Base-by-base conservation (phyloP, 2,888 invertebrate species). In the Hirtodrosophila cameraria region DNA sequence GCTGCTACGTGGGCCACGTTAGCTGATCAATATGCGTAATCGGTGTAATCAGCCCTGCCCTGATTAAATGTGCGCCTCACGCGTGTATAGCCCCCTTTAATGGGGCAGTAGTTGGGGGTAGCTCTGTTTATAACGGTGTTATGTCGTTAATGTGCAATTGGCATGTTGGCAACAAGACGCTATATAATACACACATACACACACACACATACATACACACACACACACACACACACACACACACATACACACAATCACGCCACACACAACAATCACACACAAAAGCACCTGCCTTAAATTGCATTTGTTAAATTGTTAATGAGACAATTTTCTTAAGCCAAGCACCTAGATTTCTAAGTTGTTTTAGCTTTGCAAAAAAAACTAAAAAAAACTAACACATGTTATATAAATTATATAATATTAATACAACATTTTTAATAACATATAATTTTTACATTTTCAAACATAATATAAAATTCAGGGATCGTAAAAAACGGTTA, bases 131-230 rank as follows among this genome's bases (percentile, higher is more conserved):
- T 86, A 84, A 84, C 78, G 78, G 86, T 83, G 83, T 78, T 81
- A 79, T 76, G 76, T 77, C 75, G 88, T 87, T 89, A 88, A 88
- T 89, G 89, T 86, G 86, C 86, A 87, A 88, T 88, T 89, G 88
- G 88, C 88, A 88, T 89, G 89, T 88, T 87, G 81, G 83, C 80
- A 75, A 63, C 75, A 79, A 53, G 55, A 55, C 16, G 38, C 70
- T 38, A 55, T 58, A 58, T n/a, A n/a, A 41, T 53, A 62, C 41
- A 41, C 61, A 57, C 48, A 35, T 38, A 58, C 16, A 49, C 35
- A 52, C 36, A 11, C 46, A 20, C 18, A 13, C 43, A 60, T 31
- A 49, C 30, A 28, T 30, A 38, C 41, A 27, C 36, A 52, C 42
- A 46, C 16, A 43, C 54, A 60, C 23, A 27, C 35, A 33, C 33